phyloP scores from a whole-genome alignment of 2,888 invertebrate species.

The Zeuzera pyrina region DNA sequence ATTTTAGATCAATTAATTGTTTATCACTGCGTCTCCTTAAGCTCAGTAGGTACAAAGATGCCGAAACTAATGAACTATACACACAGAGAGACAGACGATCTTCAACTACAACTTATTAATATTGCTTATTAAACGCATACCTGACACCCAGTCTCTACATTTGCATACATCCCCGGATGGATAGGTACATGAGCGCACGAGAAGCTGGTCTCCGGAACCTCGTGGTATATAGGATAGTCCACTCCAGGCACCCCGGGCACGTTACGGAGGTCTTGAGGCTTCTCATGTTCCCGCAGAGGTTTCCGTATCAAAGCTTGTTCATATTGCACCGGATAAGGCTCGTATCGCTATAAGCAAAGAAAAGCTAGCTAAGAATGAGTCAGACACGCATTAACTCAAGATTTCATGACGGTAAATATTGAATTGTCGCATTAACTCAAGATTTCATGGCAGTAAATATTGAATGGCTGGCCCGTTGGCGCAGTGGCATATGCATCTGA shows the following conservation, averaged over 20 bases:
- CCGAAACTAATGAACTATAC: too few species aligned
- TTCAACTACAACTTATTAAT: background rate
- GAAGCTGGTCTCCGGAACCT: constrained; percentile 85
- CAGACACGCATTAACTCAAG: too few species aligned
- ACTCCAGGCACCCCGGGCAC: constrained; percentile 86
- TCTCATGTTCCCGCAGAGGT: constrained; percentile 72
- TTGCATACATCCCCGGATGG: constrained; percentile 92
- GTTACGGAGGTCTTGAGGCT: constrained; percentile 84
- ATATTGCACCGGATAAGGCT: constrained; percentile 42
- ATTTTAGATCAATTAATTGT: too few species aligned
- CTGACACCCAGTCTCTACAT: constrained; percentile 90
- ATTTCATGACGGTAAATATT: too few species aligned
- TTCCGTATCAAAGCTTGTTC: constrained; percentile 46
- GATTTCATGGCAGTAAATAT: too few species aligned
- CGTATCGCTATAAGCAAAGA: constrained; percentile 39
- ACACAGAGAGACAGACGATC: too few species aligned
- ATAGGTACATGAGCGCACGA: constrained; percentile 85
- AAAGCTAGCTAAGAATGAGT: too few species aligned
- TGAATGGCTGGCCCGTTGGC: too few species aligned
- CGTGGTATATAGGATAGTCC: constrained; percentile 86
- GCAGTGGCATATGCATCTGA: too few species aligned
- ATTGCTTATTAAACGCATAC: constrained; percentile 38
- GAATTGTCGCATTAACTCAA: too few species aligned
- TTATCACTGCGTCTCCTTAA: too few species aligned
- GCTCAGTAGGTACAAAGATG: too few species aligned